Evolutionary conservation across 2,888 invertebrate species (phyloP).

Genomic region (Diplazon laetatorius): DNA sequence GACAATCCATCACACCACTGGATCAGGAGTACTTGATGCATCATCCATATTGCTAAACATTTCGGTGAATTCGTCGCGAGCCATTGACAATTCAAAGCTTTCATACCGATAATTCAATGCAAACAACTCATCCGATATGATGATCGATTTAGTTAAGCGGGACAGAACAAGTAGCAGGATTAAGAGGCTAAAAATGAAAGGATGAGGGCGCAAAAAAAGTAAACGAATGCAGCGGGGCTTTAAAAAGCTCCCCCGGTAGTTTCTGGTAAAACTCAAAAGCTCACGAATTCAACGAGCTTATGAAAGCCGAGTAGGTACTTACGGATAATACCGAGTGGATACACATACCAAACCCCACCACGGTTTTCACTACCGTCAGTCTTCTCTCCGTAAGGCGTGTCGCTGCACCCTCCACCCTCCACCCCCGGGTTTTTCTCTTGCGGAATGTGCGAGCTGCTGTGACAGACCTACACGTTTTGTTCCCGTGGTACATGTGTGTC

Average conservation of each 20-base stretch:
- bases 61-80: no score
- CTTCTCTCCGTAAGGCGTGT: slow-evolving; percentile 7
- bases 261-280: slow-evolving; percentile 27
- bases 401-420: no score
- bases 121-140: neutral
- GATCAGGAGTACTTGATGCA: neutral
- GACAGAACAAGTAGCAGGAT: neutral
- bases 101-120: neutral
- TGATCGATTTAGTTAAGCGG: slow-evolving; percentile 9
- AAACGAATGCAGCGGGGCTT: slow-evolving; percentile 1
- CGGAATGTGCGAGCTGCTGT: neutral
- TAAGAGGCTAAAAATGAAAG: slow-evolving; percentile 19
- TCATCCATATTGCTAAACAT: no score
- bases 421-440: neutral
- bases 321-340: slow-evolving; percentile 16
- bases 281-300: slow-evolving; percentile 29
- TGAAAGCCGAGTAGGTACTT: slow-evolving; percentile 33
- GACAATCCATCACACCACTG: neutral
- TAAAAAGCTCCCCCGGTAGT: slow-evolving; percentile 13
- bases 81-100: neutral
- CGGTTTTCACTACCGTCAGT: neutral
- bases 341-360: neutral
- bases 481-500: neutral
- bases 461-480: slow-evolving; percentile 5
- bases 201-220: neutral